Conservation (phyloP, 2,797 vertebrate species). For the Sebastes goodei region DNA sequence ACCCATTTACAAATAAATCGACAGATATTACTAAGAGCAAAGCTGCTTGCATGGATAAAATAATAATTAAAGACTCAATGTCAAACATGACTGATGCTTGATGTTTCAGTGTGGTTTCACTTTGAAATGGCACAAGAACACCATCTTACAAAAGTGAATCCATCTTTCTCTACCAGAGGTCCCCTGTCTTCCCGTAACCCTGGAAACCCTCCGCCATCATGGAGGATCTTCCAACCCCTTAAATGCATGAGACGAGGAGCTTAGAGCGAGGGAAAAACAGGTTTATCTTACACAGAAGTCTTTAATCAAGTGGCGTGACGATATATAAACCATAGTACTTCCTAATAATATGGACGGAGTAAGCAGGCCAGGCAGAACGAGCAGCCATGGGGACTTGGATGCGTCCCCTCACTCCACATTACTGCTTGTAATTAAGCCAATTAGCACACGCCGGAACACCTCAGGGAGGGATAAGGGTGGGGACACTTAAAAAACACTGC, state of each 20-base stretch:
- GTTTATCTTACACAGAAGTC: too few relatives aligned
- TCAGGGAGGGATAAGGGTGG: conserved; percentile 16
- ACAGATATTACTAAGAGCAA: neutral
- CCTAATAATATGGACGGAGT: conserved; percentile 1
- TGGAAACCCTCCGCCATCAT: too few relatives aligned
- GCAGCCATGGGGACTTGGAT: conserved; percentile 21
- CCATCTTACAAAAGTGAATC: neutral
- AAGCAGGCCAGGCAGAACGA: conserved; percentile 14
- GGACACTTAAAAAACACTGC: conserved; percentile 37
- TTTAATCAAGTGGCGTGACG: too few relatives aligned
- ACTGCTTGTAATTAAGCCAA: conserved; percentile 65
- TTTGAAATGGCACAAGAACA: neutral
- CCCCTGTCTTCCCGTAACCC: too few relatives aligned
- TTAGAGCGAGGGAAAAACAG: too few relatives aligned
- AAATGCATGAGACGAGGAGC: too few relatives aligned
- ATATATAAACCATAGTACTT: neutral
- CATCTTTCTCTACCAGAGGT: neutral
- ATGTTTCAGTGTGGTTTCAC: neutral
- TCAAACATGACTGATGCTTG: neutral
- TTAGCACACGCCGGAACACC: conserved; percentile 51
- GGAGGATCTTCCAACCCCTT: too few relatives aligned
- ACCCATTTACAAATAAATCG: neutral
- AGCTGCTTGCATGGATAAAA: neutral
- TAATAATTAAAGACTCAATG: neutral
- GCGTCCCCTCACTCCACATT: conserved; percentile 28